Evolutionary conservation across 2,113 vertebrate species (phyloP), one percentile per base, ranked within the genome.

Genomic region (Nycticryphes semicollaris): DNA sequence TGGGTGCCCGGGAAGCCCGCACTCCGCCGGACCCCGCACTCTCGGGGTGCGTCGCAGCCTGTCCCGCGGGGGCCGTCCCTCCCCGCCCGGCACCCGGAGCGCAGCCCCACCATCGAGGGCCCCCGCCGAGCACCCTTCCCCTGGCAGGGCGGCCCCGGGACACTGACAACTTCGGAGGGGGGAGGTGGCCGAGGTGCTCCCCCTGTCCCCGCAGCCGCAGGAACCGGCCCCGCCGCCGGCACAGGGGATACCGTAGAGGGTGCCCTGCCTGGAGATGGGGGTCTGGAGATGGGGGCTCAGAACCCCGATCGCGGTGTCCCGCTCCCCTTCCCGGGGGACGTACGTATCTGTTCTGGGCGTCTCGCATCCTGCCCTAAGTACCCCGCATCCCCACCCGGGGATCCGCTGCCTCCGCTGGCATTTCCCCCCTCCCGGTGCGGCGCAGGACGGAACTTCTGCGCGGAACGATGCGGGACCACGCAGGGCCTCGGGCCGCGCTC

Each of bases 201-300:
- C 14, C 43, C 5, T 5, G 21, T 18, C 30, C 14, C 43, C 31
- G 24, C 43, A 60, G 25, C 43, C 5, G n/a, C 51, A 10, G 57
- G 31, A 22, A 51, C 51, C 33, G 53, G 47, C 62, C 37, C 25
- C 27, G 39, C 45, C 14, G 50, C n/a, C 11, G 28, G n/a, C 70
- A 23, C 27, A 2, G 23, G 14, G 27, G 0, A 14, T 14, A 19
- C 8, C 28, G 16, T 14, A 35, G 11, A 18, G 5, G 22, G 15
- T 2, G 19, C 19, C 43, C 25, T 30, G 30, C 27, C 66, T 23
- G 28, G 41, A 22, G 24, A 10, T 20, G 19, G 31, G 64, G 15
- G 1, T 17, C 17, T 24, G 30, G 33, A 37, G 22, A 16, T 4
- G 33, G 50, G 50, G 14, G 50, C 24, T 51, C 13, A 8, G 50